Evolutionary conservation across 2,113 vertebrate genomes (phyloP).

Genomic region (Menura novaehollandiae): DNA sequence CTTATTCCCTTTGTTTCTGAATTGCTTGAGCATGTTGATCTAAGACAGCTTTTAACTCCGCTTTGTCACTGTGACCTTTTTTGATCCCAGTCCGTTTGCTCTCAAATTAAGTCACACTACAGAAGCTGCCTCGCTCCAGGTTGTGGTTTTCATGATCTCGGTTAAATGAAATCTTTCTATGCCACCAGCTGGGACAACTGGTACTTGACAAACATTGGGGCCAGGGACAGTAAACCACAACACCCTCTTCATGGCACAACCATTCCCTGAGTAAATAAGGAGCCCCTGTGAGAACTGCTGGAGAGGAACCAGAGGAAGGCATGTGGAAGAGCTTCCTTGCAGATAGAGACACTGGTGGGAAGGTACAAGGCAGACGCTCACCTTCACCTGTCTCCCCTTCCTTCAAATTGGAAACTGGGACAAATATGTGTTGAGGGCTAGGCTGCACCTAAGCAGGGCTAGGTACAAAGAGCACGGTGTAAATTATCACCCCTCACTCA

Average conservation of each 20-base stretch:
- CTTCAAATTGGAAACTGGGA: not conserved
- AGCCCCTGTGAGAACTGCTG: not conserved
- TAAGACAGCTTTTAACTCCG: slow-evolving; percentile 7
- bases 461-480: rapidly evolving
- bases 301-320: not conserved
- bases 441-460: not conserved
- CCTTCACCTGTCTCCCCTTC: not conserved
- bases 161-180: not conserved
- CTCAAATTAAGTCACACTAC: slow-evolving; percentile 12
- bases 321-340: not conserved
- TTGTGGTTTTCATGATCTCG: not conserved
- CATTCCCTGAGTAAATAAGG: not conserved
- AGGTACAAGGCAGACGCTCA: not conserved
- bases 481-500: not conserved
- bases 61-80: slow-evolving; percentile 44
- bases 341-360: not conserved
- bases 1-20: slow-evolving; percentile 43
- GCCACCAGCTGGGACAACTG: not conserved
- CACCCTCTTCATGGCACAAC: not conserved
- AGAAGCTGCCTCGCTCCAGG: slow-evolving; percentile 20
- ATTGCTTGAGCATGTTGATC: slow-evolving; percentile 31
- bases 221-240: not conserved
- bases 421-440: not conserved
- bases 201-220: not conserved
- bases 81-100: slow-evolving; percentile 8